Evolutionary conservation across 1,140 invertebrate genomes (phyloP).

Genomic region (Pygmarrhopalites habei): DNA sequence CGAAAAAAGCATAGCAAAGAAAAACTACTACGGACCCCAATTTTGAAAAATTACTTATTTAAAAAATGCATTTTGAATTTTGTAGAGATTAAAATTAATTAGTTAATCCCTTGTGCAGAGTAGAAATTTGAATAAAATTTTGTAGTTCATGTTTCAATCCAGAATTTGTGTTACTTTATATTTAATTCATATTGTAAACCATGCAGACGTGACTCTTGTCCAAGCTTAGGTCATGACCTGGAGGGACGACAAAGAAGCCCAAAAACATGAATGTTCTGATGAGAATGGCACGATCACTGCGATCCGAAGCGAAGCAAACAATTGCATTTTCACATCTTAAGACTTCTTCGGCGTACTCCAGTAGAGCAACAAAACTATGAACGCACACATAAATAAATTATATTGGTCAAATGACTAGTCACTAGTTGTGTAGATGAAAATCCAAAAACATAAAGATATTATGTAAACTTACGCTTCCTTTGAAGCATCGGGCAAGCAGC

Average conservation of each 20-base stretch:
- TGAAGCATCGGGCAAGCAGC: constrained; percentile 76
- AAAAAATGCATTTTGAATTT: no score
- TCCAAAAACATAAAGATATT: no score
- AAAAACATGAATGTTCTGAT: constrained; percentile 94
- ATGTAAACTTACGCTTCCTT: no score
- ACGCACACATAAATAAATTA: no score
- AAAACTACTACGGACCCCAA: no score
- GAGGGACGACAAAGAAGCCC: constrained; percentile 78
- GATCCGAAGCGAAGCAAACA: constrained; percentile 74
- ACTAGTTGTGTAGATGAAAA: no score
- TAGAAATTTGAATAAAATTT: neutral
- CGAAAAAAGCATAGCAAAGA: no score
- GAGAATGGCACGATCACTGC: constrained; percentile 72
- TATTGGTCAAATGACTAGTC: no score
- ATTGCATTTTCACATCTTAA: constrained; percentile 73
- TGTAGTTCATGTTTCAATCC: neutral
- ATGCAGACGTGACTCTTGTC: constrained; percentile 65
- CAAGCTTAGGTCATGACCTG: constrained; percentile 67
- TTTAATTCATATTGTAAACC: constrained; percentile 58
- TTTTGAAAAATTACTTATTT: no score
- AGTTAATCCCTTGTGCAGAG: neutral
- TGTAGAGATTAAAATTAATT: neutral
- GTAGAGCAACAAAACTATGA: constrained; percentile 82
- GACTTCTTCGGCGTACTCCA: constrained; percentile 93
- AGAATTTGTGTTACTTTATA: no score